Evolutionary conservation across 2,888 invertebrate genomes (phyloP).

Genomic region (Scaptodrosophila latifasciaeformis): DNA sequence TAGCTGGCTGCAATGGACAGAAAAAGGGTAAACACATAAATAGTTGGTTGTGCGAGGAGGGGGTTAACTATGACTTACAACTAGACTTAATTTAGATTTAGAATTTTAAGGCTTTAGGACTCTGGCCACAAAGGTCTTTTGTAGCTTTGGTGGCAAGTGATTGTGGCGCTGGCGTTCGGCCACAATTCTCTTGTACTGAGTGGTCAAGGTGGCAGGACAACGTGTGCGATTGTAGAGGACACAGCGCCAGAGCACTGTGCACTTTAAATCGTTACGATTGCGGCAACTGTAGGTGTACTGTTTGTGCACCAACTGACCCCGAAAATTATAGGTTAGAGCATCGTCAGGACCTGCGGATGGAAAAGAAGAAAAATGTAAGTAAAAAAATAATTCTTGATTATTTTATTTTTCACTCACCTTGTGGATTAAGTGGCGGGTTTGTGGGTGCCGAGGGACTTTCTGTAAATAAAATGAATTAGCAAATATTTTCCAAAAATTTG

Average conservation of each 20-base stretch:
- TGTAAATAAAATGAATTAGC: too few relatives aligned
- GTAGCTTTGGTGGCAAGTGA: conserved; percentile 57
- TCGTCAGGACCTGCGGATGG: too few relatives aligned
- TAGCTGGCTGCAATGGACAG: not conserved
- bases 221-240: conserved; percentile 56
- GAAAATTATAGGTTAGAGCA: conserved; percentile 54
- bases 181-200: conserved; percentile 60
- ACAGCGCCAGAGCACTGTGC: conserved; percentile 71
- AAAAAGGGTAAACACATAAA: not conserved
- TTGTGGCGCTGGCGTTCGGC: conserved; percentile 62
- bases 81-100: not conserved
- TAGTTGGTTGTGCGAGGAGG: not conserved
- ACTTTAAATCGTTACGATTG: conserved; percentile 51
- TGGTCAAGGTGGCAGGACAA: conserved; percentile 67
- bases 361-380: too few relatives aligned
- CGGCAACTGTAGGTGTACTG: conserved; percentile 63
- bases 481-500: too few relatives aligned
- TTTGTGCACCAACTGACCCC: conserved; percentile 69
- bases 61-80: not conserved
- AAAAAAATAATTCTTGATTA: too few relatives aligned
- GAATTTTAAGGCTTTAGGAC: too few relatives aligned
- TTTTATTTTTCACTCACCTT: too few relatives aligned
- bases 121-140: conserved; percentile 39
- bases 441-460: too few relatives aligned
- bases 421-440: too few relatives aligned